A percentile compares a stretch with the other conserved stretches of the same genome.
Evolutionary conservation across 1,140 invertebrate genomes (phyloP).

Genomic region (Tetragonula clypearis): DNA sequence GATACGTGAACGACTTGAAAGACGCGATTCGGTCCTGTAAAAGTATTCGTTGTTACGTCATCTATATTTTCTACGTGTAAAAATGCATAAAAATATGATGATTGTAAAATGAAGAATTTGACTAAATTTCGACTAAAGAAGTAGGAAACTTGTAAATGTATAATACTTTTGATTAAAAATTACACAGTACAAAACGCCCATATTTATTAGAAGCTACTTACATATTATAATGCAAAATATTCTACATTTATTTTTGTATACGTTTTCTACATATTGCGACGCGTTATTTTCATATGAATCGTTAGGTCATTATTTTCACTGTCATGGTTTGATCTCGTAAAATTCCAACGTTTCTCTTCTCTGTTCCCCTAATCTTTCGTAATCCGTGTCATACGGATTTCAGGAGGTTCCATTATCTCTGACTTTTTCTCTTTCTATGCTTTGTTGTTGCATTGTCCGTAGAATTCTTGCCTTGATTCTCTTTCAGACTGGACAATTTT

Average conservation of each 20-base stretch:
- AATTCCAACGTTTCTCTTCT: background rate
- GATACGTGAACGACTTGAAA: conserved; percentile 53
- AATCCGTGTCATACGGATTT: conserved; percentile 43
- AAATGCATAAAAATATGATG: background rate
- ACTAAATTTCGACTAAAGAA: background rate
- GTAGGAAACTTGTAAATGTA: background rate
- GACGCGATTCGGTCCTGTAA: background rate
- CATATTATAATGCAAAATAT: conserved; percentile 35
- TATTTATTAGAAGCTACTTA: conserved; percentile 47
- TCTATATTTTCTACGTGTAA: background rate
- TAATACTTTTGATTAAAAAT: conserved; percentile 20
- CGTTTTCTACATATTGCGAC: background rate
- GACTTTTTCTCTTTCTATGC: conserved; percentile 28
- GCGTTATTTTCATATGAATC: background rate
- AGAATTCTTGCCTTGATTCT: conserved; percentile 16
- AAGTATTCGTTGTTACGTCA: background rate
- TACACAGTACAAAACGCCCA: background rate
- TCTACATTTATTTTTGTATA: conserved; percentile 14
- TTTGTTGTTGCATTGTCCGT: background rate
- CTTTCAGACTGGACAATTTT: conserved; percentile 46
- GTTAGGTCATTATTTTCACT: background rate
- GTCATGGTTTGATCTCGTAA: background rate
- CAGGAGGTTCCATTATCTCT: background rate
- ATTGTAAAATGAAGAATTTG: background rate
- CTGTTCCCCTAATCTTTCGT: background rate